These are phyloP conservation scores for Drosophila lowei DNA, from an alignment of 1,140 invertebrate genomes.

Conservation along the genomic window DNA sequence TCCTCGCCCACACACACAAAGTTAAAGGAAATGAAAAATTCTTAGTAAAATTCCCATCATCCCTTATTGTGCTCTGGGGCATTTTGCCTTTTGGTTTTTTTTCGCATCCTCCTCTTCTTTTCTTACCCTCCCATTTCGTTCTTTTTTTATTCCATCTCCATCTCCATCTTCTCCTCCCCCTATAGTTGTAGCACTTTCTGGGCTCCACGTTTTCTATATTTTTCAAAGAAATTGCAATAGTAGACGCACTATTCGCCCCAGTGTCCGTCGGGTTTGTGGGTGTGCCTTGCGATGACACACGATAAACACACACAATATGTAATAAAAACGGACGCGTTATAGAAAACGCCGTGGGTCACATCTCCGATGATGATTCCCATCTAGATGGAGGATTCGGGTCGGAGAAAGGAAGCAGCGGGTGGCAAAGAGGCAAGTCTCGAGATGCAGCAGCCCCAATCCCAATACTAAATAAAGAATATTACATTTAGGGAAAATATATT, in stretches of 20 bases:
- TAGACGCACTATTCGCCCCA: not conserved
- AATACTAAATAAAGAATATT: slow-evolving; percentile 13
- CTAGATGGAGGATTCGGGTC: slow-evolving; percentile 9
- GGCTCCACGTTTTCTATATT: slow-evolving; percentile 40
- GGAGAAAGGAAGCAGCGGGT: slow-evolving; percentile 3
- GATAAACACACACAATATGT: slow-evolving; percentile 76
- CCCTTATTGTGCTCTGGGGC: slow-evolving; percentile 77
- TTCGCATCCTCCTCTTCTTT: not conserved
- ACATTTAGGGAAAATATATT: slow-evolving; percentile 37
- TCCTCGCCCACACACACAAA: slow-evolving; percentile 19
- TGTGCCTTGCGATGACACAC: slow-evolving; percentile 45
- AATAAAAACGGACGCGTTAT: slow-evolving; percentile 75
- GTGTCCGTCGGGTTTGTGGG: slow-evolving; percentile 7
- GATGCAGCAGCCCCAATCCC: not conserved
- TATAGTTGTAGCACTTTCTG: not conserved
- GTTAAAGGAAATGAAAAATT: slow-evolving; percentile 81
- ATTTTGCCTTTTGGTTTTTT: slow-evolving; percentile 48
- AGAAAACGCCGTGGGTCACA: slow-evolving; percentile 62
- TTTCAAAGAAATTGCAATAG: slow-evolving; percentile 58
- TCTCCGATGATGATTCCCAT: slow-evolving; percentile 46
- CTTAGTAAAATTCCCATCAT: slow-evolving; percentile 80
- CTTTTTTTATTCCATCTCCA: not conserved
- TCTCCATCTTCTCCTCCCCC: not conserved
- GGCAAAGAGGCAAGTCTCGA: not conserved
- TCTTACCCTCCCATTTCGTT: not conserved